Percentiles rank a stretch among this genome's conserved stretches.
phyloP scores from a whole-genome alignment of 2,888 invertebrate genomes.

The Gymnocheta viridis region DNA sequence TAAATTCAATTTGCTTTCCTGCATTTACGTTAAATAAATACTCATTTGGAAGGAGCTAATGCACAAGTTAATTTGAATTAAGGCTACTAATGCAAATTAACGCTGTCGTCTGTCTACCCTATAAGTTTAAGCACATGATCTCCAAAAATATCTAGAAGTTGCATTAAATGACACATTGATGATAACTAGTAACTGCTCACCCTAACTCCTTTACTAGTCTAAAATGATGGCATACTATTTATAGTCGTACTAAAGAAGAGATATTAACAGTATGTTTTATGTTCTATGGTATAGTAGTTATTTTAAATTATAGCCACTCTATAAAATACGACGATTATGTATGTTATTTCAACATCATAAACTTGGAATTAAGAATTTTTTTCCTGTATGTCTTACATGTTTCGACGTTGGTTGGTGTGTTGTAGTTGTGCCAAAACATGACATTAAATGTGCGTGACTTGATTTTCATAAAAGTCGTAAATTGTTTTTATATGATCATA shows the following conservation, averaged over 20 bases:
- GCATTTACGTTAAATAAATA: no score
- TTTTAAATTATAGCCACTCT: slow-evolving; percentile 67
- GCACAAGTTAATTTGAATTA: no score
- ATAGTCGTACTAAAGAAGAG: slow-evolving; percentile 26
- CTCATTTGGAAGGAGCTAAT: no score
- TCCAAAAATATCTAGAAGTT: no score
- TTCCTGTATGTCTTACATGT: background rate
- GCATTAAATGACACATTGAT: background rate
- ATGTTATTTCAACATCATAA: slow-evolving; percentile 68
- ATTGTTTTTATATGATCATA: slow-evolving; percentile 66
- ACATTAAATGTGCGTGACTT: slow-evolving; percentile 71
- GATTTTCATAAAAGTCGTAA: slow-evolving; percentile 69
- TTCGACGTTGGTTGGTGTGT: slow-evolving; percentile 33
- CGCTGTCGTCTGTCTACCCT: no score
- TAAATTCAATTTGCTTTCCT: no score
- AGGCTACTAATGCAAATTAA: no score
- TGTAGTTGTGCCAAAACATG: slow-evolving; percentile 69
- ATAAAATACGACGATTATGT: slow-evolving; percentile 66
- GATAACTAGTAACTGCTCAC: background rate
- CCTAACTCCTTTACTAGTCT: background rate
- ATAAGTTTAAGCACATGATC: no score
- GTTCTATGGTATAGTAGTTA: slow-evolving; percentile 61
- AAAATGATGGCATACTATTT: slow-evolving; percentile 41
- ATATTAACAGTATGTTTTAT: slow-evolving; percentile 52
- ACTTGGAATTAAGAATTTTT: slow-evolving; percentile 55